These are phyloP conservation scores for Scytalopus superciliaris DNA, from an alignment of 2,113 vertebrate genomes.

Conservation along the genomic window DNA sequence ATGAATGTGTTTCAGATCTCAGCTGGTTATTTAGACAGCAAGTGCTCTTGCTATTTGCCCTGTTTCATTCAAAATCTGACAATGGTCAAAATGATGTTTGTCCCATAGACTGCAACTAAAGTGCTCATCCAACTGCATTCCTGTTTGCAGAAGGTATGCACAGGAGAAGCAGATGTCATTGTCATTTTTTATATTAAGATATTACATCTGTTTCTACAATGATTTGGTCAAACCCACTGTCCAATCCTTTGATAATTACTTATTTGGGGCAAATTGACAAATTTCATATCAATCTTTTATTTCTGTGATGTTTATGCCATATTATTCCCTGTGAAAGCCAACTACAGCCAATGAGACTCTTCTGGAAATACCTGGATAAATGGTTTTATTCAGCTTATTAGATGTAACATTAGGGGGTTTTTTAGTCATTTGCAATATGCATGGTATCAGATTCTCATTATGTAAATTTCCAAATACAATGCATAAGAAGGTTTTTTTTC, in stretches of 20 bases:
- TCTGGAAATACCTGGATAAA: background rate
- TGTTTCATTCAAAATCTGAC: background rate
- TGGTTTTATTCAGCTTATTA: background rate
- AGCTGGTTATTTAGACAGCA: background rate
- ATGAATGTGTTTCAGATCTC: background rate
- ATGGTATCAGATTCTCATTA: background rate
- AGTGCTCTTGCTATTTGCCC: background rate
- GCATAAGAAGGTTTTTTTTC: background rate
- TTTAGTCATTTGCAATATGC: background rate
- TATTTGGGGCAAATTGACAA: background rate
- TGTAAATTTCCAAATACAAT: background rate
- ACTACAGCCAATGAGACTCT: background rate
- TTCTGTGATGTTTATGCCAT: background rate
- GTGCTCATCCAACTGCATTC: background rate
- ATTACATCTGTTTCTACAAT: fast-evolving
- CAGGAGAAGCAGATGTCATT: background rate
- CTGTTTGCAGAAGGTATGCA: background rate
- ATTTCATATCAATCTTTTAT: background rate
- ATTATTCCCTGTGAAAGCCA: background rate
- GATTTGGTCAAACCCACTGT: background rate
- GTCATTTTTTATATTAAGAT: background rate
- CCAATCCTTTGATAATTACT: background rate
- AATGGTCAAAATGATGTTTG: background rate
- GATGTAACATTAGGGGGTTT: background rate
- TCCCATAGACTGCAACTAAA: background rate